These are phyloP conservation scores for Drosophila cognata DNA, from an alignment of 2,888 invertebrate species.

Conservation along the genomic window DNA sequence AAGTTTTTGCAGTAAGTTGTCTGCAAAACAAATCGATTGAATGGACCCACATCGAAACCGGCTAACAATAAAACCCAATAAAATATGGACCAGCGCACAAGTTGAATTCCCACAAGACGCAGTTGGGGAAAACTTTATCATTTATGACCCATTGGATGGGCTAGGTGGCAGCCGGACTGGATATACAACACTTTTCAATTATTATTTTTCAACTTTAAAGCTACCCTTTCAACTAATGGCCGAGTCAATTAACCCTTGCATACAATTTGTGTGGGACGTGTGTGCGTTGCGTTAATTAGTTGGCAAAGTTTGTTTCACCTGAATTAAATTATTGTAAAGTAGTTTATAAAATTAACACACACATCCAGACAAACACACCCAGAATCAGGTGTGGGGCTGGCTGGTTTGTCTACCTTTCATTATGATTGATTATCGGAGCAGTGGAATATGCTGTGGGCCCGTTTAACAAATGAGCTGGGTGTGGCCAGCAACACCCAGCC, in stretches of 20 bases:
- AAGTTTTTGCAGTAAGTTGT: conserved; percentile 7
- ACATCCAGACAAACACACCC: background rate
- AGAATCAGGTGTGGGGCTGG: background rate
- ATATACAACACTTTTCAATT: conserved; percentile 1
- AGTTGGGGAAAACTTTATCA: conserved; percentile 31
- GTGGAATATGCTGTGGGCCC: conserved; percentile 41
- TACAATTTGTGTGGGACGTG: conserved; percentile 14
- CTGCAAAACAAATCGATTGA: conserved; percentile 12
- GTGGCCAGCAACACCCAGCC: background rate
- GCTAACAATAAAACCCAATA: conserved; percentile 32
- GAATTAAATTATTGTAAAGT: conserved; percentile 23
- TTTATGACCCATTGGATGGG: conserved; percentile 15
- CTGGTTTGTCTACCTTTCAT: conserved; percentile 41
- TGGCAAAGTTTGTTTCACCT: conserved; percentile 19
- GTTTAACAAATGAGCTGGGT: conserved; percentile 69
- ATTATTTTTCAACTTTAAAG: conserved; percentile 15
- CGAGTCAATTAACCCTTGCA: conserved; percentile 37
- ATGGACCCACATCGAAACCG: conserved; percentile 12
- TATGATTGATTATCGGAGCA: conserved; percentile 73
- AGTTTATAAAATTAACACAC: conserved; percentile 6
- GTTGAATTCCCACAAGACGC: conserved; percentile 33
- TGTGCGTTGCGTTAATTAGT: conserved; percentile 49
- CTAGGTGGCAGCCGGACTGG: background rate
- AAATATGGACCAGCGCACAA: conserved; percentile 29
- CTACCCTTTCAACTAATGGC: conserved; percentile 28